Evolutionary conservation across 2,113 vertebrate species (phyloP), one percentile per base, ranked within the genome.

Genomic region (Oncorhynchus tshawytscha): DNA sequence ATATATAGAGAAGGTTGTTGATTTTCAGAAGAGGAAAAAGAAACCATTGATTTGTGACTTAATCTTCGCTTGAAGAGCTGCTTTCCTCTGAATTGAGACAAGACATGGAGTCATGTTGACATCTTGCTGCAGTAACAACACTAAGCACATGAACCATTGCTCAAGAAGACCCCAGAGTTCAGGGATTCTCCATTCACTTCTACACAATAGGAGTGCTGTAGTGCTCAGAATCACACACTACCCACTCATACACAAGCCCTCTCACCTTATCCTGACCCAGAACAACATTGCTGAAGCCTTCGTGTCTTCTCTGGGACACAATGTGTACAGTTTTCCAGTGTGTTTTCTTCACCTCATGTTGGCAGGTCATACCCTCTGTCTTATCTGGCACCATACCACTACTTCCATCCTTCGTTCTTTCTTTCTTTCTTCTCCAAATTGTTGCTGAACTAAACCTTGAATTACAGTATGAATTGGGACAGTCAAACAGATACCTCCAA

Each of bases 91-190:
- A 70, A 78, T 11, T 22, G 70, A 74, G 77, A 75, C 70, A 45
- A 11, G 39, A 45, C 39, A 71, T 73, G 74, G 48, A 71, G 25
- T 68, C 27, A 8, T 20, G 80, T 68, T 82, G 79, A 71, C 68
- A 15, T 64, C 71, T 76, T 70, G 68, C 59, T 13, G 67, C 78
- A 54, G 72, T 64, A 16, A 83, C n/a, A 72, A 71, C 70, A 34
- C 54, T 72, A 70, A 45, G 39, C 39, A 79, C 77, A 74, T 80
- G 72, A 70, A 49, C 48, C 87, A 80, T 86, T 82, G 85, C 84
- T 81, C 71, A 67, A 67, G 25, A 29, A 67, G 65, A 16, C 25
- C 22, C 65, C 25, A 25, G 65, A 67, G 59, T 76, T 70, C 39
- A 54, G 62, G 72, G 80, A 69, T 24, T 62, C 59, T 62, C 59